Evolutionary conservation across 2,888 invertebrate genomes (phyloP), one percentile per base, ranked within the genome.

Genomic region (Venusia cambrica): DNA sequence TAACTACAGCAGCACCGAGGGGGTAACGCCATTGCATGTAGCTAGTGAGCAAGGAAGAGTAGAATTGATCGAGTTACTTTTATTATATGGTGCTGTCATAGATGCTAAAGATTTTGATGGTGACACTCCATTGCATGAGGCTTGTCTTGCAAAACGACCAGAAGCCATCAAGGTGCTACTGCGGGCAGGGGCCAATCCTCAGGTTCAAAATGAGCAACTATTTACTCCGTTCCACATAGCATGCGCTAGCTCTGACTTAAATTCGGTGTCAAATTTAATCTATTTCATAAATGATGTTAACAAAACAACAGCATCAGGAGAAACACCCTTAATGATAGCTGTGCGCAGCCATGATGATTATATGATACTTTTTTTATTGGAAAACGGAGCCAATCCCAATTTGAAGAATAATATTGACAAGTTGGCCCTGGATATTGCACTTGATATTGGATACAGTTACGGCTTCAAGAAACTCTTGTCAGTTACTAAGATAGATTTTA

Each of bases 31-130:
- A 1, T 45, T 88, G 16, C 88, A 88, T 45, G 56, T 87, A 20
- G 77, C 66, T 4, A 70, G 78, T 51, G 54, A 65, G 5, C 79
- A 80, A 48, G 88, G 87, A 2, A 67, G 73, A 46, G 48, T 71
- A 15, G 74, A 81, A 22, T 56, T 77, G 8, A 70, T 81, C 7
- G 72, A 84, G 32, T 39, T 84, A 8, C 55, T 88, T 15, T 51
- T 88, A 39, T 59, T 81, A 5, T 69, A 81, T 59, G 80, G 78
- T 11, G 84, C 87, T 5, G 62, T 73, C 7, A 52, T 85, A 33
- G 62, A 87, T 57, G 73, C 77, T 2, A 78, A 78, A 51, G 88
- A 88, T 48, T 85, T 78, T 62, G 87, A 88, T 57, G 85, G 87
- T 6, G 87, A 88, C 26, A 85, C 87, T 14, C 80, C 88, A 3